Percentiles rank a stretch among this genome's conserved stretches.
These are phyloP conservation scores for Mionectes macconnelli DNA, from an alignment of 2,113 vertebrate genomes.

Conservation along the genomic window DNA sequence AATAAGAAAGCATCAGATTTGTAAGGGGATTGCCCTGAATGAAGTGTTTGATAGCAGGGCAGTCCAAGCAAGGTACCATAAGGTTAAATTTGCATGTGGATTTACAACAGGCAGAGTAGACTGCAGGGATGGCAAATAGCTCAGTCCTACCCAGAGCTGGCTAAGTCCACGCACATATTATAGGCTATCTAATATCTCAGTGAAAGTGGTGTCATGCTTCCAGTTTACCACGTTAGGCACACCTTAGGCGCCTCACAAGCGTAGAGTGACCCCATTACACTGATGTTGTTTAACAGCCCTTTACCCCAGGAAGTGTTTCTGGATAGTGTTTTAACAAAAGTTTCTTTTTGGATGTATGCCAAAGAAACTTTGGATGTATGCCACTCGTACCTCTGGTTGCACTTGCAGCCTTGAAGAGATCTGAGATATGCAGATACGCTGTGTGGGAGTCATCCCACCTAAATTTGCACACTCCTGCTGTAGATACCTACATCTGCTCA, in stretches of 20 bases:
- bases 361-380: background rate
- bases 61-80: background rate
- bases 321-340: background rate
- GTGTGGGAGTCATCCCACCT: background rate
- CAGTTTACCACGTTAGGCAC: background rate
- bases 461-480: background rate
- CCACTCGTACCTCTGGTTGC: background rate
- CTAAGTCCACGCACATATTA: background rate
- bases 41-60: background rate
- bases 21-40: background rate
- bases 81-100: background rate
- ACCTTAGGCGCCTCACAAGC: background rate
- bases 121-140: background rate
- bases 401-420: background rate
- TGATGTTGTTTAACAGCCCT: background rate
- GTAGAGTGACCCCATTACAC: background rate
- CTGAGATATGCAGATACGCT: background rate
- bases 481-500: slow-evolving; percentile 17
- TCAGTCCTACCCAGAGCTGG: background rate
- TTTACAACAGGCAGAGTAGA: background rate
- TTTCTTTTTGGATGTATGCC: background rate
- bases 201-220: background rate
- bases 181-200: background rate
- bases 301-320: background rate
- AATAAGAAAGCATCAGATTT: background rate